phyloP scores from a whole-genome alignment of 2,888 invertebrate genomes.

The Pocota personata region DNA sequence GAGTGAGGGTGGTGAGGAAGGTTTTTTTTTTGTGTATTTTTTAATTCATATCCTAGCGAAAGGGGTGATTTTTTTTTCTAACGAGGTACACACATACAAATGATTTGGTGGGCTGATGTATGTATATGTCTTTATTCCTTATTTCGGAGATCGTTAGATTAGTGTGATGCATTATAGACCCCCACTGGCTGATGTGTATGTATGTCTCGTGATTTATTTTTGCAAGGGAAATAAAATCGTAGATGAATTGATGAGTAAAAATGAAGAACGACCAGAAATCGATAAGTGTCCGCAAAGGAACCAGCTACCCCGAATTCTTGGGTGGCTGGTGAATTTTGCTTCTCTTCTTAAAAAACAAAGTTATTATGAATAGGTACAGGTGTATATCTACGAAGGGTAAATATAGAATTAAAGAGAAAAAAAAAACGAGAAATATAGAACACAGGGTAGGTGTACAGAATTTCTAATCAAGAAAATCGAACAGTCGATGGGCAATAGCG shows the following conservation, averaged over 20 bases:
- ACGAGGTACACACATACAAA: not conserved
- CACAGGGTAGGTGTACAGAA: not conserved
- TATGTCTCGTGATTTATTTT: not conserved
- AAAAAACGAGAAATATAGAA: not conserved
- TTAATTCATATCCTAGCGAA: conserved; percentile 56
- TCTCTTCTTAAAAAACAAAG: not conserved
- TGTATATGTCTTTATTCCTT: not conserved
- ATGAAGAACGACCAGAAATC: conserved; percentile 46
- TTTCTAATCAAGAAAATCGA: conserved; percentile 8
- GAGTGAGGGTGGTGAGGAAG: conserved; percentile 25
- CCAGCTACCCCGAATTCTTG: not conserved
- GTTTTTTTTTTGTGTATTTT: conserved; percentile 29
- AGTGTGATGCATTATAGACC: conserved; percentile 36
- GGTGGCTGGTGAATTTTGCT: not conserved
- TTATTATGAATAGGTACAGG: not conserved
- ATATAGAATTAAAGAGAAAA: not conserved
- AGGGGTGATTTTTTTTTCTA: conserved; percentile 53
- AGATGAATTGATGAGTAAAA: conserved; percentile 52
- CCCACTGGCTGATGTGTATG: not conserved
- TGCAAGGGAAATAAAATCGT: conserved; percentile 23
- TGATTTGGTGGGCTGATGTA: not conserved
- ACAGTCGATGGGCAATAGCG: not conserved
- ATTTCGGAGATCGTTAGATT: conserved; percentile 36
- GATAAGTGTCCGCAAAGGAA: conserved; percentile 40
- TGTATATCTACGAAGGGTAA: not conserved